Evolutionary conservation across 1,140 invertebrate genomes (phyloP), one percentile per base, ranked within the genome.

Genomic region (Elysia chlorotica): DNA sequence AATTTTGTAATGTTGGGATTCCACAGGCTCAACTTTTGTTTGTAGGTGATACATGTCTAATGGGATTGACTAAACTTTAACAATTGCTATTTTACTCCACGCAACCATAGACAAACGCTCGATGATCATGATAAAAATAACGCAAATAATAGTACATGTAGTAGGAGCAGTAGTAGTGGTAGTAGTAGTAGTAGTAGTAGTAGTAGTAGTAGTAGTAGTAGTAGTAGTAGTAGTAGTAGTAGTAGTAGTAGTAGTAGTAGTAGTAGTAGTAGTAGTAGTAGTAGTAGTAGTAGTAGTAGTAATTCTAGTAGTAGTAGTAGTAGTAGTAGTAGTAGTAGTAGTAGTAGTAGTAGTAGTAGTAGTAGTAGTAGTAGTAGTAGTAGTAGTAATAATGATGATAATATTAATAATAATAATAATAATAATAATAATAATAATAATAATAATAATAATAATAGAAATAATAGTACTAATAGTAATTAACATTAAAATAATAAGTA

Each of bases 221-320:
- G 19, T 65, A 65, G 36, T 65, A 65, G 25, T 36, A 65, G 36
- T 65, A n/a, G n/a, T n/a, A n/a, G n/a, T n/a, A n/a, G n/a, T n/a
- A n/a, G n/a, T n/a, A n/a, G n/a, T n/a, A n/a, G n/a, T n/a, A n/a
- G n/a, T n/a, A n/a, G 25, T 17, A 59, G 6, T 59, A 65, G 6
- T 65, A 65, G 6, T 65, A 14, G 36, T 65, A 37, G 6, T 65
- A 65, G 36, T 36, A 36, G 36, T 65, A 6, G 17, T 36, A 65
- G n/a, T 37, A 37, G 25, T 65, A 35, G 36, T 65, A 65, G 36
- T 65, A 65, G 36, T 65, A 65, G 36, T 65, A 65, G 36, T 65
- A 65, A 23, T 36, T 6, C 23, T 37, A 65, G 6, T 36, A 36
- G 36, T 65, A 17, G 6, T 36, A 65, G n/a, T 65, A 36, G 62